Percentiles rank a stretch among this genome's conserved stretches.
Conservation (phyloP, 2,797 vertebrate species). For the Catostomus latipinnis region DNA sequence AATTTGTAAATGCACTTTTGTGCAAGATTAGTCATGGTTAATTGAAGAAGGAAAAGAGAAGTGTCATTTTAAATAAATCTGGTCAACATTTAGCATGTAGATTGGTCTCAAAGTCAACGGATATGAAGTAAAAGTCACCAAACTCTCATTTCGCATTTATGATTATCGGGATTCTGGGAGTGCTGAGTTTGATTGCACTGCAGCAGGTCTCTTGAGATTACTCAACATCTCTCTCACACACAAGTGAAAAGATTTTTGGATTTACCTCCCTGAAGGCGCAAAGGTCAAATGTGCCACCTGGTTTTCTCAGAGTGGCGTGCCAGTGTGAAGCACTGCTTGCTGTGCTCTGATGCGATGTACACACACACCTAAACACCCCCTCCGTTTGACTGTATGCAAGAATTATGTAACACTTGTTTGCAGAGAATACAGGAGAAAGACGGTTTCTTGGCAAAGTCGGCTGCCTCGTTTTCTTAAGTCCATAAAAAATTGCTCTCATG, state of each 20-base stretch:
- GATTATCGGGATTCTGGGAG: not conserved
- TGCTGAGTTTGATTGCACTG: conserved; percentile 5
- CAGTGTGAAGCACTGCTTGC: conserved; percentile 21
- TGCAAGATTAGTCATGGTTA: too few species aligned
- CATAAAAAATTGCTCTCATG: too few species aligned
- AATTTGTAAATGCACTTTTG: too few species aligned
- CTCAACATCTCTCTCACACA: not conserved
- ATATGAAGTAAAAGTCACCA: not conserved
- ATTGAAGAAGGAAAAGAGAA: too few species aligned
- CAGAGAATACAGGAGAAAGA: conserved; percentile 55
- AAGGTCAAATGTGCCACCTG: conserved; percentile 33
- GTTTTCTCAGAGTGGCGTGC: conserved; percentile 30
- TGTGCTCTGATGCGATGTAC: not conserved
- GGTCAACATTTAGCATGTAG: too few species aligned
- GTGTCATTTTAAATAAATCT: too few species aligned
- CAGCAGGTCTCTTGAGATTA: not conserved
- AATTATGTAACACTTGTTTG: conserved; percentile 53
- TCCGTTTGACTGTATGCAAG: conserved; percentile 10
- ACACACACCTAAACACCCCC: not conserved
- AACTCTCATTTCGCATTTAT: not conserved
- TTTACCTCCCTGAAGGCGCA: not conserved
- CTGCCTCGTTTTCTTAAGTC: conserved; percentile 38
- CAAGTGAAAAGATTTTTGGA: conserved; percentile 21
- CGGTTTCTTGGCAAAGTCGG: conserved; percentile 61
- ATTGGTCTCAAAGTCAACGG: too few species aligned